Percentiles rank a stretch among this genome's conserved stretches.
These are phyloP conservation scores for Zosterops hypoxanthus DNA, from an alignment of 2,113 vertebrate genomes.

Conservation along the genomic window DNA sequence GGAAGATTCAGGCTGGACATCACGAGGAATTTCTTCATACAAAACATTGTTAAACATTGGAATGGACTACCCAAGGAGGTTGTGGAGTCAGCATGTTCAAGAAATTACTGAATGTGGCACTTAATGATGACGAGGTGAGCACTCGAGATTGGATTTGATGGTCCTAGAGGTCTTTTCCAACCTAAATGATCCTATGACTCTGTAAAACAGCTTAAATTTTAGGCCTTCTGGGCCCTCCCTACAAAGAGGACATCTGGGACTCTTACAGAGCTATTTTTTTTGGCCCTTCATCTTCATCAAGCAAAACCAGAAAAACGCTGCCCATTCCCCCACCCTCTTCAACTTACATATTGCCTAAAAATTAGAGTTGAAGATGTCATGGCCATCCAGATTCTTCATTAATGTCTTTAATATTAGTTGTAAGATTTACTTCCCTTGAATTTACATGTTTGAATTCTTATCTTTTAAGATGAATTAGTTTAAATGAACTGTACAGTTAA, in stretches of 20 bases:
- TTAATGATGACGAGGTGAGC: background rate
- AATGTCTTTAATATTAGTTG: background rate
- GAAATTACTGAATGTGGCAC: background rate
- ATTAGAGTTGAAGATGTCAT: background rate
- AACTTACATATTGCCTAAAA: background rate
- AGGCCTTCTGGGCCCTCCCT: background rate
- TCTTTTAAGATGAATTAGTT: background rate
- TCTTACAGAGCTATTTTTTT: background rate
- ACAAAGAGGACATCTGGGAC: background rate
- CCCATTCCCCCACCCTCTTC: rapidly evolving
- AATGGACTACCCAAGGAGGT: background rate
- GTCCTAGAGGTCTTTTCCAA: background rate
- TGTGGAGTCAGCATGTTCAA: background rate
- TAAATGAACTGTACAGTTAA: background rate
- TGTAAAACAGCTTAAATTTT: background rate
- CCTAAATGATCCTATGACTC: background rate
- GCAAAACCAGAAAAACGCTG: rapidly evolving
- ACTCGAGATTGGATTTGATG: background rate
- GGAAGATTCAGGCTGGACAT: background rate
- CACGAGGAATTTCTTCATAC: background rate
- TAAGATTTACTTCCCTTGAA: background rate
- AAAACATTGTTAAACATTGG: no score
- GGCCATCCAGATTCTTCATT: background rate
- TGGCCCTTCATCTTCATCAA: background rate
- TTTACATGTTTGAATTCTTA: background rate